Evolutionary conservation across 2,113 vertebrate species (phyloP).

Genomic region (Actenoides hombroni): DNA sequence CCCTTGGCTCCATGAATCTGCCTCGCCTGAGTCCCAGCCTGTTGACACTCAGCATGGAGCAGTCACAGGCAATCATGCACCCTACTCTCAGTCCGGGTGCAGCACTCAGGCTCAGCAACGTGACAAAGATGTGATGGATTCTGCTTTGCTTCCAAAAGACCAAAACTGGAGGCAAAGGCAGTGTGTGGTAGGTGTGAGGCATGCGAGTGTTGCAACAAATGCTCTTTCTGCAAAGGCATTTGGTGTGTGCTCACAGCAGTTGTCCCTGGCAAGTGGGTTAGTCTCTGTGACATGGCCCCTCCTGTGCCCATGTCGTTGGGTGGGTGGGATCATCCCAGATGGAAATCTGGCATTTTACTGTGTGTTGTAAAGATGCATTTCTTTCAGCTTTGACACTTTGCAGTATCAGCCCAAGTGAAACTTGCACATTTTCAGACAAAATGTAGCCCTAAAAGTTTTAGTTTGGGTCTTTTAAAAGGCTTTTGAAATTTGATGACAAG

Average conservation of each 20-base stretch:
- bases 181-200: neutral
- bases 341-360: neutral
- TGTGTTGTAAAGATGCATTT: rapidly evolving
- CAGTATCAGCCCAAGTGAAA: neutral
- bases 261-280: neutral
- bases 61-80: neutral
- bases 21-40: too few relatives aligned
- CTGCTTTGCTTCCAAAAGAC: neutral
- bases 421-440: neutral
- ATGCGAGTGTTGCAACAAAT: neutral
- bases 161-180: neutral
- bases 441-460: neutral
- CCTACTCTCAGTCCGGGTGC: rapidly evolving
- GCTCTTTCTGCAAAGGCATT: neutral
- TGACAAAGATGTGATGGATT: neutral
- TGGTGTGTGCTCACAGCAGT: rapidly evolving
- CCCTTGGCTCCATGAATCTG: neutral
- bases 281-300: neutral
- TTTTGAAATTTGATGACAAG: neutral
- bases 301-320: rapidly evolving
- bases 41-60: neutral
- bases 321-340: neutral
- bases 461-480: neutral
- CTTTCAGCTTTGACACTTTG: neutral
- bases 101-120: rapidly evolving